Conservation (phyloP, 2,888 invertebrate species). For the Drosophila neutralis region DNA sequence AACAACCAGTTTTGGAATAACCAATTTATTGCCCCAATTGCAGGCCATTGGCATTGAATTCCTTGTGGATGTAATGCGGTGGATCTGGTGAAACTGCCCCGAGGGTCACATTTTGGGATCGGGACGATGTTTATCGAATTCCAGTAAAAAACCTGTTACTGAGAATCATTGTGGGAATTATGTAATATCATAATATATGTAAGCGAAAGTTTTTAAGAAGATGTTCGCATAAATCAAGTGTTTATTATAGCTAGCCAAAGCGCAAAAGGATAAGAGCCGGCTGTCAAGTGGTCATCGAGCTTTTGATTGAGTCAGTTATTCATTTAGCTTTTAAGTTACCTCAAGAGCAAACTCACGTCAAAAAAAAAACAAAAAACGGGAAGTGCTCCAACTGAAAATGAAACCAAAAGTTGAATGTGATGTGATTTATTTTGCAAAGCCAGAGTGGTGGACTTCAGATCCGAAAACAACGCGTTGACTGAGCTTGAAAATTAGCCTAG, state of each 20-base stretch:
- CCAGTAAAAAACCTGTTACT: conserved; percentile 65
- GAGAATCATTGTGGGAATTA: conserved; percentile 68
- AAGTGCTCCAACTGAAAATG: conserved; percentile 46
- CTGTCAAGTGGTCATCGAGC: conserved; percentile 35
- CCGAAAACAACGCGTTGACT: conserved; percentile 22
- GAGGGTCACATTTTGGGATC: conserved; percentile 60
- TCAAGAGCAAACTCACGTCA: conserved; percentile 44
- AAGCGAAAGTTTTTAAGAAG: conserved; percentile 41
- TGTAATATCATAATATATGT: conserved; percentile 49
- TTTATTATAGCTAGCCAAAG: conserved; percentile 21
- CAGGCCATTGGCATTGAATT: conserved; percentile 76
- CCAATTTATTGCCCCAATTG: conserved; percentile 71
- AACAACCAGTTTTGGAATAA: conserved; percentile 62
- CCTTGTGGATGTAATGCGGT: conserved; percentile 48
- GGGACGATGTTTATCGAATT: conserved; percentile 47
- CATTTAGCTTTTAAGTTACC: conserved; percentile 27
- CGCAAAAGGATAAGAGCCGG: conserved; percentile 7
- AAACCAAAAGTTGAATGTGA: conserved; percentile 18
- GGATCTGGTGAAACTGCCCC: conserved; percentile 26
- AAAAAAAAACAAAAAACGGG: conserved; percentile 46
- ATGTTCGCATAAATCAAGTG: conserved; percentile 35
- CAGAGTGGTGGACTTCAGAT: conserved; percentile 14
- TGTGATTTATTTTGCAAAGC: conserved; percentile 54
- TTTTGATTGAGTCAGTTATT: conserved; percentile 57
- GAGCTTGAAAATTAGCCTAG: conserved; percentile 67